Base-by-base conservation (phyloP, 2,113 vertebrate genomes). In the Tinamus guttatus region DNA sequence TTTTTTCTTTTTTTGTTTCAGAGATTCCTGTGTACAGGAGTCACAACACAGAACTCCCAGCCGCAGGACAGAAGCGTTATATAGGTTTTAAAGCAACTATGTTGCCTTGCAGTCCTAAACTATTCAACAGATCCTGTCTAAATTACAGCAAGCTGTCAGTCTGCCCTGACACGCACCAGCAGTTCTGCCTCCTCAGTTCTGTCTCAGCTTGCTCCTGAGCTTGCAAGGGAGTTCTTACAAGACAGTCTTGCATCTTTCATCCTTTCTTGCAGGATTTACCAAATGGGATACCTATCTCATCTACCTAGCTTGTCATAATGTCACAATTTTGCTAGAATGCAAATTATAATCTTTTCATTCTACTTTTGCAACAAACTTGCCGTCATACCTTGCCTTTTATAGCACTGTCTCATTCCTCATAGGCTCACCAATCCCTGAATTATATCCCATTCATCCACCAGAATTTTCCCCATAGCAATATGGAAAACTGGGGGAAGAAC, bases 141-240 rank as follows among this genome's bases (percentile, higher is more conserved):
- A 70, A 21, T 78, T 75, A 45, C 69, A 69, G 71, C 79, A 68
- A 69, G 63, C 68, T 92, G 56, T 54, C 80, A 78, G 60, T 84
- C 56, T 95, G 90, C 76, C 60, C 77, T 81, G 88, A 90, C 86
- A 64, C 30, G 88, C 69, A 84, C 30, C 38, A 67, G 85, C 71
- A 79, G 63, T 49, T 82, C 71, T 88, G 73, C 63, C 87, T 76
- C 69, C 43, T 43, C 71, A 79, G 68, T 49, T 82, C 71, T 88
- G 73, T 59, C 87, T 76, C 73, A 81, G 65, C 89, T 64, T 92
- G 77, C 83, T 81, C 69, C 85, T 81, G 30, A 58, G 30, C 51
- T 27, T 30, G 27, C 11, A 74, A 49, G 18, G 51, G 34, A 59
- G 30, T 56, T 51, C 22, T 80, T 75, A 51, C 19, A 43, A 47